A percentile compares a stretch with the other conserved stretches of the same genome.
Conservation (phyloP, 1,140 invertebrate genomes). For the Apis dorsata region DNA sequence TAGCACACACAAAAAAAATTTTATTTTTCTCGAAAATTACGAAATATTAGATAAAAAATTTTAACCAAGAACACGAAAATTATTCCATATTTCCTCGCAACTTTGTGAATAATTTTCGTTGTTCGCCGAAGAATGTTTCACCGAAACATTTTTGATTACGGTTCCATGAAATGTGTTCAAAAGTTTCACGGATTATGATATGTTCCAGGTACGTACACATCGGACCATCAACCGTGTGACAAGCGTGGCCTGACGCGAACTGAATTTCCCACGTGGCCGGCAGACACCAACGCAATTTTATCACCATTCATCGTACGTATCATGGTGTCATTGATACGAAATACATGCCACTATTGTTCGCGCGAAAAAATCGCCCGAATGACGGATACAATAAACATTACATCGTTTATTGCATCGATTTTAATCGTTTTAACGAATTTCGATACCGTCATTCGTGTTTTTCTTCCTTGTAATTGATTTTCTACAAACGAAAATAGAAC, state of each 20-base stretch:
- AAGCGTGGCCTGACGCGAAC: slow-evolving; percentile 33
- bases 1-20: too few species aligned
- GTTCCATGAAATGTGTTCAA: not conserved
- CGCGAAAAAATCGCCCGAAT: not conserved
- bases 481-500: not conserved
- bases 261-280: slow-evolving; percentile 44
- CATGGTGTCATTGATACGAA: slow-evolving; percentile 22
- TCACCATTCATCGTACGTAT: slow-evolving; percentile 32
- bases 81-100: too few species aligned
- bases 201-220: slow-evolving; percentile 31
- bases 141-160: not conserved
- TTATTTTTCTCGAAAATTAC: too few species aligned
- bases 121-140: too few species aligned
- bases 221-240: slow-evolving; percentile 9
- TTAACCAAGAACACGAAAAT: too few species aligned
- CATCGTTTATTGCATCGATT: not conserved
- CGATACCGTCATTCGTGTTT: not conserved
- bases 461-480: not conserved
- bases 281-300: slow-evolving; percentile 19
- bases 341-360: not conserved
- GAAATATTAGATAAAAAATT: too few species aligned
- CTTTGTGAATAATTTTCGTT: too few species aligned
- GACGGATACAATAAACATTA: not conserved
- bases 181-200: slow-evolving; percentile 34
- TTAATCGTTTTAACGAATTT: not conserved